Evolutionary conservation across 2,113 vertebrate species (phyloP), one percentile per base, ranked within the genome.

Genomic region (Pycnonotus jocosus): DNA sequence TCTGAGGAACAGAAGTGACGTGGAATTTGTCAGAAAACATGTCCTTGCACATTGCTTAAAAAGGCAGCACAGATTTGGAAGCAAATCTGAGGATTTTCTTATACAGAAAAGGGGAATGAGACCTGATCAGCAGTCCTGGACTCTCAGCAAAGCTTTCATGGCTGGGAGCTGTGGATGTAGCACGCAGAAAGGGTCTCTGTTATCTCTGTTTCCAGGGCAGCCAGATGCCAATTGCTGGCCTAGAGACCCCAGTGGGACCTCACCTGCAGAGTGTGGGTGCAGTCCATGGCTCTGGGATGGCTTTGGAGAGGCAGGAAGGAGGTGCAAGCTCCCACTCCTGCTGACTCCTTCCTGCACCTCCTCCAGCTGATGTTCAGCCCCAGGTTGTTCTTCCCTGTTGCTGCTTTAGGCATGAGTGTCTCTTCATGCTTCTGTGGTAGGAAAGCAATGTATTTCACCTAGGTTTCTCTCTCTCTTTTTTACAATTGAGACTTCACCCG

Each of bases 331-430:
- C 17, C 35, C 2, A 2, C 35, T 38, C 33, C 42, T 90, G 66
- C 66, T 44, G 31, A 20, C 31, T 18, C 11, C 20, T 58, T 79
- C 44, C 48, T 64, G 62, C 27, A 24, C 44, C 23, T 25, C 58
- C 30, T 80, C 57, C 51, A 0, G 0, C n/a, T 80, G 66, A 4
- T 1, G 0, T 42, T 74, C 57, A 83, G 86, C 66, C 50, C 45
- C 3, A 8, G 50, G 31, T 28, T 4, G 0, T 48, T 85, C 81
- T 79, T 85, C 23, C 18, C 22, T 50, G 3, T n/a, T 48, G 35
- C 47, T 58, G 2, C 16, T 1, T 6, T 15, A 37, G 48, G 28
- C 45, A 27, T 12, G 35, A 27, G 65, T 51, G 7, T 54, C 30
- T n/a, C 51, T 79, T 65, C 23, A 3, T 61, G 45, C 7, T 53